Percentiles rank a stretch among this genome's conserved stretches.
These are phyloP conservation scores for Solenopsis invicta DNA, from an alignment of 1,140 invertebrate genomes.

Conservation along the genomic window DNA sequence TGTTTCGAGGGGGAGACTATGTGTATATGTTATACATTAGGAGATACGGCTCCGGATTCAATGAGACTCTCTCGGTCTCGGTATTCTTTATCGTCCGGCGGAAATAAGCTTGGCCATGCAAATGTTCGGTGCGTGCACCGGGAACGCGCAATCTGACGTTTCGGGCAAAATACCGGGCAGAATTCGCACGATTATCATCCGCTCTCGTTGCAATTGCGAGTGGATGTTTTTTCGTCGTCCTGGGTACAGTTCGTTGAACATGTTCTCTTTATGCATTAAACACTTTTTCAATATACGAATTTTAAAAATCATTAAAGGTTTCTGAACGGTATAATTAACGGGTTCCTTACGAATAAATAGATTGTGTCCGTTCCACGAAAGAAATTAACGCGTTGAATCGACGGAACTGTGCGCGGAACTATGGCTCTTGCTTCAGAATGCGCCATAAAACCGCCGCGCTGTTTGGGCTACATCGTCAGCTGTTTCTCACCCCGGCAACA, in stretches of 20 bases:
- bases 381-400: neutral
- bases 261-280: neutral
- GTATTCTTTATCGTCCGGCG: constrained; percentile 66
- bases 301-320: neutral
- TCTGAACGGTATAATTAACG: constrained; percentile 30
- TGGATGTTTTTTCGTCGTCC: neutral
- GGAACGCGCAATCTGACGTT: constrained; percentile 28
- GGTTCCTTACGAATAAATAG: constrained; percentile 1
- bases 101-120: constrained; percentile 72
- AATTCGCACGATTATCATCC: constrained; percentile 38
- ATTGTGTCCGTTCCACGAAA: neutral
- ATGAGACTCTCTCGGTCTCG: constrained; percentile 56
- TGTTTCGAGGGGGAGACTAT: constrained; percentile 20
- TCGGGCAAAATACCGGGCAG: constrained; percentile 40
- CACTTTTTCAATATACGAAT: neutral
- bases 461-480: neutral
- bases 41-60: constrained; percentile 54
- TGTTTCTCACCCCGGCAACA: constrained; percentile 35
- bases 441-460: neutral
- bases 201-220: neutral
- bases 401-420: constrained; percentile 13
- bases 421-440: neutral
- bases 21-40: constrained; percentile 34
- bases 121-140: constrained; percentile 34
- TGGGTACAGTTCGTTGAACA: neutral